Evolutionary conservation across 2,888 invertebrate genomes (phyloP).

Genomic region (Drepana falcataria): DNA sequence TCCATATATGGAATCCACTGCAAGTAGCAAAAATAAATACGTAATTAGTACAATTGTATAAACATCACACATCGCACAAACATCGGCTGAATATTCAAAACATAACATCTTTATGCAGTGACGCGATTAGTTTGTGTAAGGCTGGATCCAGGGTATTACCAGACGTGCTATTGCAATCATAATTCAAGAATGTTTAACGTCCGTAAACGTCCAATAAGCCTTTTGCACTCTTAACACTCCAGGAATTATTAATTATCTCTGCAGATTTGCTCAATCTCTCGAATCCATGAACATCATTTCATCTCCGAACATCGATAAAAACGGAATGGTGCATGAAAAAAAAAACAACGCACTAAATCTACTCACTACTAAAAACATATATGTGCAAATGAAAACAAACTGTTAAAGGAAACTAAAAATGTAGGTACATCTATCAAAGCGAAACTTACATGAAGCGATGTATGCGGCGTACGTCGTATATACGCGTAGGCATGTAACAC

Average conservation of each 20-base stretch:
- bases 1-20: slow-evolving; percentile 87
- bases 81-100: slow-evolving; percentile 21
- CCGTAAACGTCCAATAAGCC: no score
- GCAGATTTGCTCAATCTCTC: no score
- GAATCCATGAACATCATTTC: not conserved
- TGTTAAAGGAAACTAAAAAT: slow-evolving; percentile 27
- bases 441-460: slow-evolving; percentile 74
- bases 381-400: slow-evolving; percentile 62
- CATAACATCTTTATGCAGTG: no score
- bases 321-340: slow-evolving; percentile 71
- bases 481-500: slow-evolving; percentile 70
- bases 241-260: no score
- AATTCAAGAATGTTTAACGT: no score
- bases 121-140: no score
- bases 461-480: slow-evolving; percentile 59
- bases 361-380: slow-evolving; percentile 41
- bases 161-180: no score
- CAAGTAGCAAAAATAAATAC: slow-evolving; percentile 55
- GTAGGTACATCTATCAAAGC: slow-evolving; percentile 41
- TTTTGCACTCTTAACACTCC: no score
- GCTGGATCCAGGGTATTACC: no score
- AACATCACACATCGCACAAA: slow-evolving; percentile 34
- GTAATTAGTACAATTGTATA: slow-evolving; percentile 51
- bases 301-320: slow-evolving; percentile 38
- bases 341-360: slow-evolving; percentile 57